Conservation (phyloP, 2,888 invertebrate species). For the Himalopsyche japonica region DNA sequence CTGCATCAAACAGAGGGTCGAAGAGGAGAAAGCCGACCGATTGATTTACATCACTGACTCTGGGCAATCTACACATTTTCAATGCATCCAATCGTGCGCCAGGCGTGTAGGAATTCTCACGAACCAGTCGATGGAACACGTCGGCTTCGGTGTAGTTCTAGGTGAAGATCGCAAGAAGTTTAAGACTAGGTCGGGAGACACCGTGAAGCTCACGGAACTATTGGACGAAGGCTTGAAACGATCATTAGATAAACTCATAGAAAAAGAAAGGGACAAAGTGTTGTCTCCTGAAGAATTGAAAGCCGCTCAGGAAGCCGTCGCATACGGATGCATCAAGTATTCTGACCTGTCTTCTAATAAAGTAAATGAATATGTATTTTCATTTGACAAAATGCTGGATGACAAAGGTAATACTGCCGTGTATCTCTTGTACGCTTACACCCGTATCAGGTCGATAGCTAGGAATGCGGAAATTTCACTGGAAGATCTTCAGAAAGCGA, state of each 20-base stretch:
- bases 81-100: slow-evolving; percentile 78
- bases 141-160: slow-evolving; percentile 94
- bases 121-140: slow-evolving; percentile 81
- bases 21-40: slow-evolving; percentile 87
- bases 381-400: slow-evolving; percentile 98
- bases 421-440: slow-evolving; percentile 92
- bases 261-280: slow-evolving; percentile 85
- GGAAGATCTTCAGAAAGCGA: slow-evolving; percentile 65
- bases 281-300: slow-evolving; percentile 79
- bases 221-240: slow-evolving; percentile 89
- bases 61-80: slow-evolving; percentile 81
- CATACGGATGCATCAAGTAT: slow-evolving; percentile 98
- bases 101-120: slow-evolving; percentile 72
- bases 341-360: slow-evolving; percentile 94
- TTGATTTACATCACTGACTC: slow-evolving; percentile 92
- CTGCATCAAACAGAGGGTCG: slow-evolving; percentile 79
- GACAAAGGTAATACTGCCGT: slow-evolving; percentile 99
- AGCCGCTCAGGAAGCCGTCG: slow-evolving; percentile 86
- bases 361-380: slow-evolving; percentile 93
- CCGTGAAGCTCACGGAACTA: slow-evolving; percentile 83
- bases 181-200: slow-evolving; percentile 96
- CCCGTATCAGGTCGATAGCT: slow-evolving; percentile 90
- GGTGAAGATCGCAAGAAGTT: slow-evolving; percentile 99
- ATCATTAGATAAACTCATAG: slow-evolving; percentile 78
- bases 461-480: slow-evolving; percentile 72